Base-by-base conservation (phyloP, 1,140 invertebrate genomes). In the Berghia stephanieae region DNA sequence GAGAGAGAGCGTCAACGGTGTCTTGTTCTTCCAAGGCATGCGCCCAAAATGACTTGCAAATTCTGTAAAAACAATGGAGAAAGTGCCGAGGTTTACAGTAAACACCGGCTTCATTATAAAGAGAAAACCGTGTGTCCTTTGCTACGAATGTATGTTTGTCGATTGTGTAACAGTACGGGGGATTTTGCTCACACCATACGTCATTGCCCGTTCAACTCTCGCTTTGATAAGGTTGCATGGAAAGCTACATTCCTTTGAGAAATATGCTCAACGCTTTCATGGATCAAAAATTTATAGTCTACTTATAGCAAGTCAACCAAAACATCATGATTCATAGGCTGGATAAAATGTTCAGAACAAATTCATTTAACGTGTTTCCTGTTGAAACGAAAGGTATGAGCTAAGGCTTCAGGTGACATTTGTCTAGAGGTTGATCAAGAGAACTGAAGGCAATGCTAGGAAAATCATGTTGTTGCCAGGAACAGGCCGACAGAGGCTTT, bases 31-130 rank as follows among this genome's bases (percentile, higher is more conserved):
- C 74, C 74, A 24, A 76, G 52, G 52, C 72, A 52, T 21, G 31
- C 74, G 1, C 74, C 74, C 36, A 76, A 76, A 34, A 76, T 76
- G 74, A 76, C 8, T 34, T 76, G 74, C 43, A 76, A 76, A 24
- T 76, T 76, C 52, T 76, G 74, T 36, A 8, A 38, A 44, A 76
- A 76, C 34, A 76, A 76, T 34, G 74, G 74, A 1, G 74, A 76
- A n/a, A 46, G 60, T n/a, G 18, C 40, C 34, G 74, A 76, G 43
- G 63, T 76, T 8, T 76, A 76, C 63, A 76, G 60, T 16, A 76
- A 76, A 34, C 74, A 76, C 44, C 44, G 44, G 43, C 42, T 76
- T 27, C 74, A 76, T 27, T 66, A 36, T 31, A 76, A 68, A 3
- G 74, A 76, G 34, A 66, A 68, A 21, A 76, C 74, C 0, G 63